Evolutionary conservation across 2,113 vertebrate species (phyloP), one percentile per base, ranked within the genome.

Genomic region (Passer domesticus): DNA sequence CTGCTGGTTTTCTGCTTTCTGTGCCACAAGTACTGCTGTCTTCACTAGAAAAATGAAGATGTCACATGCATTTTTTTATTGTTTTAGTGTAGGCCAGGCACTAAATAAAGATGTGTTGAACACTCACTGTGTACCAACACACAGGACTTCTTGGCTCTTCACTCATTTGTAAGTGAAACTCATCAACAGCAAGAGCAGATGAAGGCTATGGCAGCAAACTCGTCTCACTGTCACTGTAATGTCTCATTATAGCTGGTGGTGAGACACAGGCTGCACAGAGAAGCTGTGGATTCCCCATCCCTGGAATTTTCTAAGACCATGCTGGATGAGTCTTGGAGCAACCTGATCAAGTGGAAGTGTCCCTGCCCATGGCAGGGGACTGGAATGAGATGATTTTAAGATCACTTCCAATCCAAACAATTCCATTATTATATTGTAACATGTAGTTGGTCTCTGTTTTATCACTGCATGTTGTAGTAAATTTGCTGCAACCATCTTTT

Each of bases 141-240:
- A 55, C 5, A 44, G 41, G 31, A 13, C n/a, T 41, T 7, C 12
- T 47, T 83, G 55, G 28, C 5, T 55, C 25, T 75, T 60, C 31
- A 22, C 14, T 55, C 13, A 13, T 72, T 87, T 74, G 11, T 56
- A 35, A 74, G 23, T 23, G 35, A 83, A 28, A 24, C 27, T 78
- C 33, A 58, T 18, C 4, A 16, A 24, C 9, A 81, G n/a, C 39
- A 76, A 60, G 62, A 64, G 56, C 41, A 83, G 44, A 69, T 17
- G 62, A 93, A 83, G 60, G 47, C 47, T 52, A 1, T 33, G 33
- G 39, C 4, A 15, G 70, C 39, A 86, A 81, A 41, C 10, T 60
- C 13, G 1, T 72, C 41, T 83, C 31, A 21, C 33, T 53, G n/a
- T 77, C 0, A 0, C 41, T 87, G 14, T 13, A 60, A 56, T 22